Percentiles rank a stretch among this genome's conserved stretches.
Conservation (phyloP, 2,888 invertebrate species). For the Drosophila histrio region DNA sequence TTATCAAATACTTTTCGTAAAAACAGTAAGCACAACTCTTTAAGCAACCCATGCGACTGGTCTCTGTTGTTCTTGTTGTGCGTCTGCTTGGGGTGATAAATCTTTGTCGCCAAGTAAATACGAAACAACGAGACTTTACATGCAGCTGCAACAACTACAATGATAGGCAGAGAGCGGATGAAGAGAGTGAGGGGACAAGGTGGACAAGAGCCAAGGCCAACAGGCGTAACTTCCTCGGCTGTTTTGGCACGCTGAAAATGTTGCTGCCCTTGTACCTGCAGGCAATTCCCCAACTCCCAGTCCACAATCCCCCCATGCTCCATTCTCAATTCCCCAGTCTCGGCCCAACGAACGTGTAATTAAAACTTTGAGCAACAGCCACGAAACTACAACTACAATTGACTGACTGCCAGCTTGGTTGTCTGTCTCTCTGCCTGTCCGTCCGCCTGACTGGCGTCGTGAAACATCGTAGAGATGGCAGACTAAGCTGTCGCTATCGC, state of each 20-base stretch:
- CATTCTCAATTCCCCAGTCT: slow-evolving; percentile 10
- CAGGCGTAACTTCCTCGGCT: slow-evolving; percentile 21
- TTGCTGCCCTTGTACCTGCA: slow-evolving; percentile 57
- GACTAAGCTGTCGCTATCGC: slow-evolving; percentile 42
- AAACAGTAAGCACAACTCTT: too few relatives aligned
- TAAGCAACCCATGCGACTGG: slow-evolving; percentile 3
- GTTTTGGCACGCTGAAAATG: slow-evolving; percentile 39
- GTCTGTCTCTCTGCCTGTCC: slow-evolving; percentile 3
- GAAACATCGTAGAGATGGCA: background rate
- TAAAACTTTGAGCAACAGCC: slow-evolving; percentile 83
- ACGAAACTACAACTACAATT: slow-evolving; percentile 68
- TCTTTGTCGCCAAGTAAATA: slow-evolving; percentile 63
- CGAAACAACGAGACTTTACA: slow-evolving; percentile 48
- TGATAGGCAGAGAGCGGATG: slow-evolving; percentile 2
- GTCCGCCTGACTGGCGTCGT: background rate
- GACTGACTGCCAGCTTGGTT: slow-evolving; percentile 60
- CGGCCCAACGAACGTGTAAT: slow-evolving; percentile 76
- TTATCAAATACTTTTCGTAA: too few relatives aligned
- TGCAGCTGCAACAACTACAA: slow-evolving; percentile 24
- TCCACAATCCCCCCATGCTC: slow-evolving; percentile 1
- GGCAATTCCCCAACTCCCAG: slow-evolving; percentile 5
- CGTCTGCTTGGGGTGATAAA: slow-evolving; percentile 58
- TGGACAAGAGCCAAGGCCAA: slow-evolving; percentile 36
- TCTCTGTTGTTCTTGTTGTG: slow-evolving; percentile 6
- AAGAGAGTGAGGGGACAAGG: background rate